phyloP scores from a whole-genome alignment of 2,888 invertebrate genomes.

The Eulithis testata region DNA sequence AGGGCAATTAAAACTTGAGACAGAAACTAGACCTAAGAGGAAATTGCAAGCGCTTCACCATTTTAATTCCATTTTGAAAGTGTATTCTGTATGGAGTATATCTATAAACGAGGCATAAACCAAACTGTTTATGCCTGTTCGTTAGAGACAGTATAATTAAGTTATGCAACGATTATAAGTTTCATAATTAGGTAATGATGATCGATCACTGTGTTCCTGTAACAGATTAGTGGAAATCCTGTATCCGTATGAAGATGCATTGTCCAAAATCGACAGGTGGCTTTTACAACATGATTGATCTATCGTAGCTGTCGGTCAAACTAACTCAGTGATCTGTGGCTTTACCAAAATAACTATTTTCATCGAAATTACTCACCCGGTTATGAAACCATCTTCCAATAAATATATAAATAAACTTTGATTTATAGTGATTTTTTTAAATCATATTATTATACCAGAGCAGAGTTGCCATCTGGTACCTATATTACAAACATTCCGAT shows the following conservation, averaged over 20 bases:
- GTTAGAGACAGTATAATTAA: too few relatives aligned
- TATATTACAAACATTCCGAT: too few relatives aligned
- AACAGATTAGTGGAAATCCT: constrained; percentile 56
- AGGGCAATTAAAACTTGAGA: constrained; percentile 75
- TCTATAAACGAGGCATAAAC: too few relatives aligned
- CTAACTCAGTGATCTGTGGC: not conserved
- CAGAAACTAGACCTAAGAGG: constrained; percentile 54
- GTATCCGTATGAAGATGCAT: constrained; percentile 69
- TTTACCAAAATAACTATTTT: not conserved
- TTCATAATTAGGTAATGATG: constrained; percentile 2
- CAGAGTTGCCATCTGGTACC: too few relatives aligned
- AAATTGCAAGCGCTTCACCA: constrained; percentile 65
- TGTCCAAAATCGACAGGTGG: constrained; percentile 75
- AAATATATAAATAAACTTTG: too few relatives aligned
- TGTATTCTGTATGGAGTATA: too few relatives aligned
- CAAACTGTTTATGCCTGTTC: too few relatives aligned
- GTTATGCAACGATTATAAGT: too few relatives aligned
- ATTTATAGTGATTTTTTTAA: too few relatives aligned
- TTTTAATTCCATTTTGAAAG: constrained; percentile 60
- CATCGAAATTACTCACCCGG: too few relatives aligned
- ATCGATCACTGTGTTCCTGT: constrained; percentile 34
- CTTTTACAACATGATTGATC: constrained; percentile 69
- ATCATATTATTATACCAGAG: too few relatives aligned
- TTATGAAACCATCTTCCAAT: too few relatives aligned
- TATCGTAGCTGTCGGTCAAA: constrained; percentile 26